Evolutionary conservation across 1,140 invertebrate species (phyloP).

Genomic region (Lutraria rhynchaena): DNA sequence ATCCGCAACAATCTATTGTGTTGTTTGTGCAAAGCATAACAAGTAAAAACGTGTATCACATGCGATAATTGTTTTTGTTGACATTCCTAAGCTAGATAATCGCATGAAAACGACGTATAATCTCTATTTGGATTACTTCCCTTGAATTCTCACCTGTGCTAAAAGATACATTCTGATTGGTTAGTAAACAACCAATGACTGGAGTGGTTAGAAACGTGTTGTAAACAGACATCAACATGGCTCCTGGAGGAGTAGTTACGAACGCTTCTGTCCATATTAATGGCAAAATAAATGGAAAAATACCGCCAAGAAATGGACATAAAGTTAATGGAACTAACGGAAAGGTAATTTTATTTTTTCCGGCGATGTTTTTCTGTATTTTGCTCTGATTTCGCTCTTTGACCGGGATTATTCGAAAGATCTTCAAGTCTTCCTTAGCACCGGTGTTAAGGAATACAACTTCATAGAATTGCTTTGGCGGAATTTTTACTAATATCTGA

Average conservation of each 20-base stretch:
- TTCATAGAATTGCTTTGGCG: too few relatives aligned
- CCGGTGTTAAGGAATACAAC: conserved; percentile 30
- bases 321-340: conserved; percentile 43
- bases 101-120: too few relatives aligned
- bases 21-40: too few relatives aligned
- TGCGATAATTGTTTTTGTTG: too few relatives aligned
- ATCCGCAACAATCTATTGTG: too few relatives aligned
- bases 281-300: conserved; percentile 54
- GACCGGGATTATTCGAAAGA: not conserved
- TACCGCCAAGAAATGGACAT: conserved; percentile 42
- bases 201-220: conserved; percentile 31
- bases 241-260: conserved; percentile 33
- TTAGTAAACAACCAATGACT: conserved; percentile 19
- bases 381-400: too few relatives aligned
- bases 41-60: too few relatives aligned
- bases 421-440: not conserved
- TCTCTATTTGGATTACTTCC: too few relatives aligned
- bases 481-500: too few relatives aligned
- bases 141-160: too few relatives aligned
- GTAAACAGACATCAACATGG: conserved; percentile 48
- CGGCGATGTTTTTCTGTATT: too few relatives aligned
- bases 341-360: conserved; percentile 13
- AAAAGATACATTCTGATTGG: conserved; percentile 16
- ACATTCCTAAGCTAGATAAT: too few relatives aligned
- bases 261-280: conserved; percentile 47